Evolutionary conservation across 2,888 invertebrate genomes (phyloP), one percentile per base, ranked within the genome.

Genomic region (Myopa testacea): DNA sequence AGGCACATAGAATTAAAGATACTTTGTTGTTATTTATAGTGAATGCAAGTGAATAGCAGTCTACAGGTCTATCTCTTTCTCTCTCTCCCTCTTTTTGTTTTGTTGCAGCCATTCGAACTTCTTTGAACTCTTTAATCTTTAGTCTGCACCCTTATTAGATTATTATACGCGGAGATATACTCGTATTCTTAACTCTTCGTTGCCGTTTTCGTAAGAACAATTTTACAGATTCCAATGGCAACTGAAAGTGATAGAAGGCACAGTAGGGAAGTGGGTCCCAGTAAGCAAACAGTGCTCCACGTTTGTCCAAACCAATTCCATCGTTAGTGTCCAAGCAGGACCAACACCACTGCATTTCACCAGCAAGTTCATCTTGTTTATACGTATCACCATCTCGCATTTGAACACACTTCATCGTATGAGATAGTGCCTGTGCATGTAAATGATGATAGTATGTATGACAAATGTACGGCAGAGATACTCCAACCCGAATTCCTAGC

Each of bases 241-340:
- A 87, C 85, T 95, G 94, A 83, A 96, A 92, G 86, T 95, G 95
- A 89, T 95, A 95, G 87, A 95, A 95, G 4, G 95, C 95, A 85
- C 95, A 95, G 86, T 95, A 96, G 0, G 96, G 96, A 83, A 96
- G 87, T 6, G 96, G 96, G 86, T 96, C 96, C 95, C 95, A 95
- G 85, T 93, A 94, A 6, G 93, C 92, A 85, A 96, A 96, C 1
- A 96, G 90, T 0, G 95, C 95, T 86, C 96, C 95, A 62, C 94
- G 91, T 82, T 94, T 95, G 84, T 95, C 95, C 82, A 95, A 86
- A 58, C 94, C 93, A 45, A 83, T 82, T 1, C 82, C 81, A 26
- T 82, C 83, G 40, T 78, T 79, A 4, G 26, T 16, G 10, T 38
- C 38, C 37, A 71, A 14, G n/a, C 26, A n/a, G 62, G 62, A 26